Evolutionary conservation across 2,113 vertebrate species (phyloP), one percentile per base, ranked within the genome.

Genomic region (Lathamus discolor): DNA sequence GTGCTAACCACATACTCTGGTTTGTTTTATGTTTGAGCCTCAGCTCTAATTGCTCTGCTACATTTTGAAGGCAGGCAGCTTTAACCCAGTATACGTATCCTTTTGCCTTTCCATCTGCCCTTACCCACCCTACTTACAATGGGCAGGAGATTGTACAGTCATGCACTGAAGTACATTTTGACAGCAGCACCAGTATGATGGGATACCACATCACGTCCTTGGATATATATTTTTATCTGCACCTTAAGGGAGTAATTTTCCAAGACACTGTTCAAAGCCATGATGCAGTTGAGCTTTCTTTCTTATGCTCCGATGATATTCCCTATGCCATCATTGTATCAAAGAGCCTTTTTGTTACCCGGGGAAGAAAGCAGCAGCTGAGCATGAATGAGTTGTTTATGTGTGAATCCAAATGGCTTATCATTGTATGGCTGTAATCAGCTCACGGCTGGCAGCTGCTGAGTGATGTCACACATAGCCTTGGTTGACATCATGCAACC

Each of bases 291-390:
- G 43, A 90, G 37, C 44, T 22, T 59, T 44, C 14, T 74, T 73
- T 81, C 41, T 18, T 18, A 24, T 7, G 4, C 20, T 24, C 25
- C 57, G 54, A 46, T 57, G 49, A 69, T 94, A 29, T 35, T 96
- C 69, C 29, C 80, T 4, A 2, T 52, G 44, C 61, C 52, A 48
- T 68, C 66, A 24, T 57, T 86, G 86, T 78, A 87, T 41, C 62
- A 64, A 64, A 90, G 44, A 93, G 55, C 14, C 25, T 72, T 86
- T 95, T 92, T 92, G 52, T 92, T 90, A 82, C 28, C 48, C 3
- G 0, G 37, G 62, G 74, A 95, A 93, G 77, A 79, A 88, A 93
- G 77, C 73, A 67, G 77, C 88, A 94, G 83, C 88, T 93, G 93
- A 94, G 90, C 54, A 29, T 80, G 88, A 92, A 92, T 73, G 81